Evolutionary conservation across 2,113 vertebrate genomes (phyloP).

Genomic region (Rhodinocichla rosea): DNA sequence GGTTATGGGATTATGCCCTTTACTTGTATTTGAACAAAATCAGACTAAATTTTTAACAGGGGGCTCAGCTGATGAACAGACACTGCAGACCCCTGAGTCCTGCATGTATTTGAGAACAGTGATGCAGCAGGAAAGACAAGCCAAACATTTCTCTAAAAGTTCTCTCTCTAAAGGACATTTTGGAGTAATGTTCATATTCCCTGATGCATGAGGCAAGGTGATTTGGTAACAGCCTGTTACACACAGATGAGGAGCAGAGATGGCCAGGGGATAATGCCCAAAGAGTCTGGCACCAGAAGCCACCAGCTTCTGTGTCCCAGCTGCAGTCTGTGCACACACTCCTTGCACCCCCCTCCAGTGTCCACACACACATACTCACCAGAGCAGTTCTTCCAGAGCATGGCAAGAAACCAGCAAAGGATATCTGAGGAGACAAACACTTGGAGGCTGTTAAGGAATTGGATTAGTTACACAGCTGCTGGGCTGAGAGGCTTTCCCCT

Average conservation of each 20-base stretch:
- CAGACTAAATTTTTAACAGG: neutral
- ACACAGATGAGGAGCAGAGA: neutral
- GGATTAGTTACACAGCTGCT: slow-evolving; percentile 19
- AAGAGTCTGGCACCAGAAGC: neutral
- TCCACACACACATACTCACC: neutral
- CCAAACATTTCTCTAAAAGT: neutral
- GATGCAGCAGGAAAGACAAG: neutral
- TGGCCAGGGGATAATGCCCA: neutral
- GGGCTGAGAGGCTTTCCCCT: neutral
- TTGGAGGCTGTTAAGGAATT: neutral
- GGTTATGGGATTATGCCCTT: neutral
- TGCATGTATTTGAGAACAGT: neutral
- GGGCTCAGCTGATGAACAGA: neutral
- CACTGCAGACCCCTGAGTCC: neutral
- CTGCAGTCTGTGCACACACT: neutral
- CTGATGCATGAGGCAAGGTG: neutral
- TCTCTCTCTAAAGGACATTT: neutral
- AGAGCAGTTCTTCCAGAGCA: slow-evolving; percentile 9
- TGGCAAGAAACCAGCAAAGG: neutral
- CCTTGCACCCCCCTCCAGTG: neutral
- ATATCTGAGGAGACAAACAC: neutral
- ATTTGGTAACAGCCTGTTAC: neutral
- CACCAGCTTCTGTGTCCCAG: neutral
- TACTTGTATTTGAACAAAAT: neutral
- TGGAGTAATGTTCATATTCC: neutral